Base-by-base conservation (phyloP, 92 coral and sea anemone species). In the Epizoanthus illoricatus region DNA sequence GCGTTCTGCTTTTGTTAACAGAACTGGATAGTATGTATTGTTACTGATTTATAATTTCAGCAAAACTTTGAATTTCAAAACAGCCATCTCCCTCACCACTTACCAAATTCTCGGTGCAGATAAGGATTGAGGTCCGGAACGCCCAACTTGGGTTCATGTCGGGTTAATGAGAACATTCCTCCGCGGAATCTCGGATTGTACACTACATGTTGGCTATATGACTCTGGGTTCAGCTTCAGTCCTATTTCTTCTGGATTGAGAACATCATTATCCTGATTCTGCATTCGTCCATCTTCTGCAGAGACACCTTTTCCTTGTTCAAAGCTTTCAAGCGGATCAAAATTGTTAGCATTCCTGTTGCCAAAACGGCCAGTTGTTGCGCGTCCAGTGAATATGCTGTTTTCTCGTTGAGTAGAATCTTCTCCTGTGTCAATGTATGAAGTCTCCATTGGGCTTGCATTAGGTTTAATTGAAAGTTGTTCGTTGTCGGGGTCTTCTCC, bases 41-140 rank as follows among this genome's bases (percentile, higher is more conserved):
- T 49, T 49, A 49, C 11, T 5, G 11, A 52, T 52, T 52, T 10
- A 52, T 52, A 52, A 52, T 52, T 45, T 45, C 49, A 45, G 9
- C 7, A 5, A 45, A 45, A 45, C 3, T 0, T 9, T 52, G 2
- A 52, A 52, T 52, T 9, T 0, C 10, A 52, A 6, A 9, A 3
- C 56, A 52, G 16, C 56, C 9, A 52, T 52, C 56, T 52, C 13
- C 1, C 10, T 9, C 12, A 52, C 56, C 2, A 52, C 56, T 78
- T 78, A 78, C 82, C 82, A 18, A 78, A 78, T 18, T 78, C 82
- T 40, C 65, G 23, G 28, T 78, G 82, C 69, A 78, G 60, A 28
- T 62, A 78, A 19, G 71, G 82, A 20, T 63, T 78, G 49, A 78
- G 71, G 20, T 78, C 82, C 15, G 82, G 82, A 63, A 78, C 23